Conservation (phyloP, 2,888 invertebrate species). For the Amphipyra berbera region DNA sequence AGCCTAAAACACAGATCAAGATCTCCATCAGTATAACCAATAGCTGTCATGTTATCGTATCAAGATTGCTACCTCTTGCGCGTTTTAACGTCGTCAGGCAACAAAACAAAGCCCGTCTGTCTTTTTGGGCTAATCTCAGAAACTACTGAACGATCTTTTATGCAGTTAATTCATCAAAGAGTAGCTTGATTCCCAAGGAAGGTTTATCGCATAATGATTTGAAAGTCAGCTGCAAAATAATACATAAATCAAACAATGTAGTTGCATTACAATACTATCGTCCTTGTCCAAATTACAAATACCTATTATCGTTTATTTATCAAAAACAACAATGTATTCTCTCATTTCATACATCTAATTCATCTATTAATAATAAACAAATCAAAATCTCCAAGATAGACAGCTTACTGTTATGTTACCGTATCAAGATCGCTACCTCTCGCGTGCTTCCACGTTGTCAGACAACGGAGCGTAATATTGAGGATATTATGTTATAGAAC, state of each 20-base stretch:
- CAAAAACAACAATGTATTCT: background rate
- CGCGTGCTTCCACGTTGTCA: constrained; percentile 42
- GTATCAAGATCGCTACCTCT: constrained; percentile 34
- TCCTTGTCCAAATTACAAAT: no score
- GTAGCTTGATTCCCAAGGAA: no score
- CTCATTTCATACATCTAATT: background rate
- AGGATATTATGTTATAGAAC: constrained; percentile 47
- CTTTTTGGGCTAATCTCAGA: background rate
- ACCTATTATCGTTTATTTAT: no score
- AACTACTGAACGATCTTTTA: constrained; percentile 1
- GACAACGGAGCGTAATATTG: constrained; percentile 33
- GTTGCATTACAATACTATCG: no score
- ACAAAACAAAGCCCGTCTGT: constrained; percentile 1
- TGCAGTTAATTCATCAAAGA: background rate
- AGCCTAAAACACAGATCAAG: background rate
- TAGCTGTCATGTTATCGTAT: constrained; percentile 13
- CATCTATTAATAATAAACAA: background rate
- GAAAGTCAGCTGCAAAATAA: no score
- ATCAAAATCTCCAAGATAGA: constrained; percentile 13
- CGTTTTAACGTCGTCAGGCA: background rate
- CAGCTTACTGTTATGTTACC: constrained; percentile 9
- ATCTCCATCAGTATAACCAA: constrained; percentile 7
- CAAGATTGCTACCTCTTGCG: constrained; percentile 11
- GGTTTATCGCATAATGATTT: no score
- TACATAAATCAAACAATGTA: no score